phyloP scores from a whole-genome alignment of 2,113 vertebrate species.

The Polyodon spathula region DNA sequence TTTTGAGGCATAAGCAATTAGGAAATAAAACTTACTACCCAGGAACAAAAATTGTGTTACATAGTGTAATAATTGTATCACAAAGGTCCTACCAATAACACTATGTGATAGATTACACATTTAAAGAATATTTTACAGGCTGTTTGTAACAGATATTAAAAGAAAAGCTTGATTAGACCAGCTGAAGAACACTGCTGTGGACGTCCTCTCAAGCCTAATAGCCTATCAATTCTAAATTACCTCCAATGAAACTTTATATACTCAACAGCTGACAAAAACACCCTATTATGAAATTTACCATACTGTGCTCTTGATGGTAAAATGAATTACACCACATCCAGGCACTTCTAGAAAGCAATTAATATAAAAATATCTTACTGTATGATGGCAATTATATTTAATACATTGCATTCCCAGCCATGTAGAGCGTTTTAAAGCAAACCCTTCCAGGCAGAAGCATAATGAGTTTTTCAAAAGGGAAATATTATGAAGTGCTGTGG shows the following conservation, averaged over 20 bases:
- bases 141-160: no score
- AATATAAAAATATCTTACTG: conserved; percentile 12
- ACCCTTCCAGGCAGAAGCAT: conserved; percentile 23
- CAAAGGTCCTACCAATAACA: no score
- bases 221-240: neutral
- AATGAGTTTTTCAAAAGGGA: conserved; percentile 29
- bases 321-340: conserved; percentile 15
- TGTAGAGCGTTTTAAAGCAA: conserved; percentile 14
- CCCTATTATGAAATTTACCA: neutral
- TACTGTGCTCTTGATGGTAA: neutral
- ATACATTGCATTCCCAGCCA: conserved; percentile 15
- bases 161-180: no score
- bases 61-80: no score
- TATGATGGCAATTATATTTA: conserved; percentile 19
- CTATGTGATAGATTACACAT: no score
- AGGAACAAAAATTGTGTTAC: no score
- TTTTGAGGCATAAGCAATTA: no score
- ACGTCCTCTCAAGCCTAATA: no score
- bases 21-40: no score
- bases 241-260: neutral
- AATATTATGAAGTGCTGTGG: conserved; percentile 18
- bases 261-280: conserved; percentile 2
- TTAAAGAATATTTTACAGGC: no score
- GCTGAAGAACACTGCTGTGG: no score
- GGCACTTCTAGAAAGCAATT: conserved; percentile 12